Evolutionary conservation across 2,888 invertebrate genomes (phyloP).

Genomic region (Cenopis cana): DNA sequence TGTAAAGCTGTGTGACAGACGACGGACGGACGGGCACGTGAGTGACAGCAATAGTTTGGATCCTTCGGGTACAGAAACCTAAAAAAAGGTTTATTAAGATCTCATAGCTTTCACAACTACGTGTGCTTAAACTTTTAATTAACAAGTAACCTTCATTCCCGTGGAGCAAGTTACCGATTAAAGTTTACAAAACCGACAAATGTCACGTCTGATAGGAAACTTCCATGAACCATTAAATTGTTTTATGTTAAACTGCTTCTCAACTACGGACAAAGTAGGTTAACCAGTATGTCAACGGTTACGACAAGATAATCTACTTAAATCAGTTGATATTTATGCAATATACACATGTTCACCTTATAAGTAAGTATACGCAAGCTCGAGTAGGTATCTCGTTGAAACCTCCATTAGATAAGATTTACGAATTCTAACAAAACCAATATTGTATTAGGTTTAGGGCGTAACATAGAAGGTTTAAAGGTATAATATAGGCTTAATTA

Average conservation of each 20-base stretch:
- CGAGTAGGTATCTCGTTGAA: slow-evolving; percentile 5
- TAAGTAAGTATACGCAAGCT: slow-evolving; percentile 9
- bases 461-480: too few species aligned
- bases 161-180: slow-evolving; percentile 17
- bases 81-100: background rate
- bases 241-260: slow-evolving; percentile 34
- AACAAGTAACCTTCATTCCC: slow-evolving; percentile 19
- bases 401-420: slow-evolving; percentile 12
- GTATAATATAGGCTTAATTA: too few species aligned
- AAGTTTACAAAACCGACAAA: slow-evolving; percentile 29
- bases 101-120: slow-evolving; percentile 12
- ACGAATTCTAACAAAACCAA: slow-evolving; percentile 24
- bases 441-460: slow-evolving; percentile 24
- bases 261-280: slow-evolving; percentile 26
- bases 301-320: slow-evolving; percentile 38
- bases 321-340: slow-evolving; percentile 26
- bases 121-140: slow-evolving; percentile 5
- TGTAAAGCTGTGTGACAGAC: too few species aligned
- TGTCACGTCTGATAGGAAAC: slow-evolving; percentile 23
- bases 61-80: too few species aligned
- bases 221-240: slow-evolving; percentile 18
- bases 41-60: too few species aligned
- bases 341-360: slow-evolving; percentile 15
- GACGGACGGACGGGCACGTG: too few species aligned
- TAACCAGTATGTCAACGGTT: slow-evolving; percentile 37